Percentiles rank a stretch among this genome's conserved stretches.
Conservation (phyloP, 1,140 invertebrate genomes). For the Drosophila lacteicornis region DNA sequence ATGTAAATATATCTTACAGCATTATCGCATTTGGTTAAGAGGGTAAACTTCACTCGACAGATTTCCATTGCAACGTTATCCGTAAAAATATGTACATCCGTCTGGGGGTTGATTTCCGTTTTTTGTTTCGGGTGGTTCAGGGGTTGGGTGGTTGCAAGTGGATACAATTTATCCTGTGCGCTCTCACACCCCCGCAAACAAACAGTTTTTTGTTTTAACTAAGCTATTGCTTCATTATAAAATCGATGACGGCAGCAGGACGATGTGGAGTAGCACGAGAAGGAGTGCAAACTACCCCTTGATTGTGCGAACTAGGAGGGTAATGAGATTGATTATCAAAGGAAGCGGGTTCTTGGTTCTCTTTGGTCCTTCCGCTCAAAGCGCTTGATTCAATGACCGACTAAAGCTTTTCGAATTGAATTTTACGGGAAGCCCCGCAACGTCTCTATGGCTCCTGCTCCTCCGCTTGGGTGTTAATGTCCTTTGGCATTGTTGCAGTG, state of each 20-base stretch:
- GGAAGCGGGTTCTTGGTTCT: constrained; percentile 19
- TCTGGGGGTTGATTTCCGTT: constrained; percentile 59
- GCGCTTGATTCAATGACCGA: constrained; percentile 44
- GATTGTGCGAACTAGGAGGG: constrained; percentile 20
- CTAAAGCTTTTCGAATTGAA: constrained; percentile 41
- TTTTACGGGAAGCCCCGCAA: constrained; percentile 16
- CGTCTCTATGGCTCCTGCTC: constrained; percentile 18
- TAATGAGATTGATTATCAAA: constrained; percentile 52
- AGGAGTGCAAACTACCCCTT: constrained; percentile 48
- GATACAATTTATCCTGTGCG: constrained; percentile 38
- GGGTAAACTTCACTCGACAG: constrained; percentile 52
- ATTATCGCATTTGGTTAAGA: constrained; percentile 49
- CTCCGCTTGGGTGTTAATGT: constrained; percentile 52
- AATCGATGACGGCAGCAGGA: constrained; percentile 52
- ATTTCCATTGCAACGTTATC: constrained; percentile 69
- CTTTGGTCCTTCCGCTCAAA: constrained; percentile 23
- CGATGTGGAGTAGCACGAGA: background rate
- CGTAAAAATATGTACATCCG: constrained; percentile 28
- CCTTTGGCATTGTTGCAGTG: constrained; percentile 54
- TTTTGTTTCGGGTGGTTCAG: background rate
- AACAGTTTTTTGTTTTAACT: constrained; percentile 60
- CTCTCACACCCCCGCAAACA: constrained; percentile 23
- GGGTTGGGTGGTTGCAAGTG: constrained; percentile 41
- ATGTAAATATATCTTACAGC: constrained; percentile 44
- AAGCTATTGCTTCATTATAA: constrained; percentile 71